Evolutionary conservation across 2,888 invertebrate species (phyloP), one percentile per base, ranked within the genome.

Genomic region (Drosophila borborema): DNA sequence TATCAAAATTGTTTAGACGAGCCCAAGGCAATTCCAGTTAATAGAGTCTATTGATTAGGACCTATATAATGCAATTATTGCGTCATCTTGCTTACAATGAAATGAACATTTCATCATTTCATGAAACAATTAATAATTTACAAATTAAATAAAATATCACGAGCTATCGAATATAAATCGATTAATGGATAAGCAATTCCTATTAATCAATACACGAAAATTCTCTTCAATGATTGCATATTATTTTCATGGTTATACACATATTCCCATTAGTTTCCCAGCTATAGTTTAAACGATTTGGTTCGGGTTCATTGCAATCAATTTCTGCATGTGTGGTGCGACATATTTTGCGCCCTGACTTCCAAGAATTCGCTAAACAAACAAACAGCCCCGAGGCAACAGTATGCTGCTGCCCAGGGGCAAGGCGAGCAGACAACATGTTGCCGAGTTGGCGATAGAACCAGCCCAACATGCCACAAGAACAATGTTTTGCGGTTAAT

Each of bases 401-500:
- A 48, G 14, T 5, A 16, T 16, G 38, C 23, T 46, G 38, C 2
- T 9, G 20, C 20, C 20, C 36, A 31, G 28, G 41, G 34, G 51
- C 55, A 14, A 20, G 46, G 53, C 23, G 28, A 48, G 58, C 49
- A 34, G 31, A 49, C 68, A 74, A 68, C 74, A 78, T 73, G 77
- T 69, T 74, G 65, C 59, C 69, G 70, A 66, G 64, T 54, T 63
- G 81, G 65, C 71, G 64, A 73, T 64, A 65, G 72, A 74, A 65
- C 62, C 68, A 60, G 68, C 70, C 70, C 72, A 76, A 77, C 80
- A 87, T 80, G 79, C 89, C 86, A 79, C 84, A 82, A 82, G 55
- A 67, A 56, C 80, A 87, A 81, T 91, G 91, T 91, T 90, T 83
- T 87, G 90, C 91, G 91, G 91, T 91, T 91, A 91, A 91, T 91